Evolutionary conservation across 2,113 vertebrate species (phyloP).

Genomic region (Gopherus evgoodei): DNA sequence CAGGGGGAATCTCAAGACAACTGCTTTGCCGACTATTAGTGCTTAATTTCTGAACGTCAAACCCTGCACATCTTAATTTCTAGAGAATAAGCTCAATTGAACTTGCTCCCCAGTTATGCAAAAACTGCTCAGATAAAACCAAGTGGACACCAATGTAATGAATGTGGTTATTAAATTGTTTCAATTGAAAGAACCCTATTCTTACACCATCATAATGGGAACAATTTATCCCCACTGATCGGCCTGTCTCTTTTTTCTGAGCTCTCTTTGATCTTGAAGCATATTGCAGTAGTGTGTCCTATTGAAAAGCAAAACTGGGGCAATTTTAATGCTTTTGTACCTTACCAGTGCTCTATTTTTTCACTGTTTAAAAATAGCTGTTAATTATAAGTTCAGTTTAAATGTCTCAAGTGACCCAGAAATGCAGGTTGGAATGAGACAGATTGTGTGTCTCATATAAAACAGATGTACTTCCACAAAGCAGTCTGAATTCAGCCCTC

Average conservation of each 20-base stretch:
- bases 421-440: slow-evolving; percentile 98
- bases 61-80: slow-evolving; percentile 96
- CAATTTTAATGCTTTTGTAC: slow-evolving; percentile 99
- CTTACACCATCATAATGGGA: slow-evolving; percentile 99
- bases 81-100: slow-evolving; percentile 90
- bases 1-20: slow-evolving; percentile 93
- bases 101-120: slow-evolving; percentile 86
- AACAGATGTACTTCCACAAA: slow-evolving; percentile 86
- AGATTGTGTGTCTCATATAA: slow-evolving; percentile 92
- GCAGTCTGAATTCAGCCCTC: slow-evolving; percentile 76
- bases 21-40: slow-evolving; percentile 92
- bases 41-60: slow-evolving; percentile 98
- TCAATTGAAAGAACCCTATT: slow-evolving; percentile 99
- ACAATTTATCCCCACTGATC: slow-evolving; percentile 99
- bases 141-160: slow-evolving; percentile 96
- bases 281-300: slow-evolving; percentile 99
- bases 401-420: slow-evolving; percentile 99
- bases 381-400: slow-evolving; percentile 99
- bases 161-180: slow-evolving; percentile 99
- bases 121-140: slow-evolving; percentile 87
- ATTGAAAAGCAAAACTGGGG: slow-evolving; percentile 99
- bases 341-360: slow-evolving; percentile 99
- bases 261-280: slow-evolving; percentile 99
- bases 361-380: slow-evolving; percentile 99
- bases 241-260: slow-evolving; percentile 95